Percentiles rank a stretch among this genome's conserved stretches.
These are phyloP conservation scores for Drosophila truncata DNA, from an alignment of 1,140 invertebrate genomes.

Conservation along the genomic window DNA sequence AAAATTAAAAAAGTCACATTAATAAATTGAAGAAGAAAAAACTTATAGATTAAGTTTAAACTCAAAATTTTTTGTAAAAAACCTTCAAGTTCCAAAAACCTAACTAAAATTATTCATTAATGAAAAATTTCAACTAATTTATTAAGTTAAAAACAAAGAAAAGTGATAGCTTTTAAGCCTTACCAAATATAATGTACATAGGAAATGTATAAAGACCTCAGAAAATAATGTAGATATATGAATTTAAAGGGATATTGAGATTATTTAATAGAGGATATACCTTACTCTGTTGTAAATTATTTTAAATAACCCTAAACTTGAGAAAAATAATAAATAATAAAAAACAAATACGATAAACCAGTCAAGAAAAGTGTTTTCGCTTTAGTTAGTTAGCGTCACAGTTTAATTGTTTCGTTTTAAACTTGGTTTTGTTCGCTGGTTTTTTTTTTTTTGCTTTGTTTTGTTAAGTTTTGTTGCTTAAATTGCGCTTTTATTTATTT, in stretches of 20 bases:
- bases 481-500: conserved; percentile 59
- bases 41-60: too few species aligned
- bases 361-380: conserved; percentile 2
- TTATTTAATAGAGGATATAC: neutral
- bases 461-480: conserved; percentile 24
- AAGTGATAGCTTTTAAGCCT: neutral
- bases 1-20: too few species aligned
- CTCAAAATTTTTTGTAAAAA: too few species aligned
- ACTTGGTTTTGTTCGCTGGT: neutral
- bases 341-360: neutral
- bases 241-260: neutral
- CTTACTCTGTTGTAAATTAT: neutral
- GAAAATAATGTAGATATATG: neutral
- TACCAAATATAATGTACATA: neutral
- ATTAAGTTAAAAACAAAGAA: too few species aligned
- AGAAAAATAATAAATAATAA: neutral
- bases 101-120: too few species aligned
- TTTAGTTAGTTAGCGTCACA: conserved; percentile 55
- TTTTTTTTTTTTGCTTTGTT: too few species aligned
- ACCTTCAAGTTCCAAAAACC: too few species aligned
- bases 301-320: neutral
- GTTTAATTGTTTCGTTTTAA: conserved; percentile 44
- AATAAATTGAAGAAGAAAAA: too few species aligned
- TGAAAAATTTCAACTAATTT: too few species aligned
- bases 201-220: neutral